Evolutionary conservation across 2,888 invertebrate genomes (phyloP).

Genomic region (Orchesellides sinensis): DNA sequence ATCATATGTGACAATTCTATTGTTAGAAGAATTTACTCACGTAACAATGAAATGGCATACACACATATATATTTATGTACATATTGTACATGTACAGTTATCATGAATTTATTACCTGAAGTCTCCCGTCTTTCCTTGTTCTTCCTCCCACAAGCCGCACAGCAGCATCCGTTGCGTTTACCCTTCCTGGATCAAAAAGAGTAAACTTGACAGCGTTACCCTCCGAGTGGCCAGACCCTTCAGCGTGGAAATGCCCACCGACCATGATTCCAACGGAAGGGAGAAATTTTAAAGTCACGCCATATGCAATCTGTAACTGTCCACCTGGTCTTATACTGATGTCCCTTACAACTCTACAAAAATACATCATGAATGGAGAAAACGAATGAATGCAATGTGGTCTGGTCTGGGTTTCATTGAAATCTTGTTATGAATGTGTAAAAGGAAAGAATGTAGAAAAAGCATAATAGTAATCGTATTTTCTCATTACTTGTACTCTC

Average conservation of each 20-base stretch:
- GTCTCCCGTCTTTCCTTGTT: constrained; percentile 89
- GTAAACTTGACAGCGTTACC: constrained; percentile 74
- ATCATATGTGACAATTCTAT: constrained; percentile 8
- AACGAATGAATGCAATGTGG: background rate
- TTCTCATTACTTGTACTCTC: constrained; percentile 83
- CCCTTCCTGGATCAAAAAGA: constrained; percentile 75
- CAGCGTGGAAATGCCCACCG: constrained; percentile 91
- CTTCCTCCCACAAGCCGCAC: constrained; percentile 90
- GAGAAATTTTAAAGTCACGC: constrained; percentile 91
- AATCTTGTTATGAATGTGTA: no score
- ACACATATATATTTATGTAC: background rate
- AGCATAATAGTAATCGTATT: background rate
- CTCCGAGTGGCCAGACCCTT: constrained; percentile 73
- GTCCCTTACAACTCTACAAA: constrained; percentile 87
- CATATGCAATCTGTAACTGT: constrained; percentile 90
- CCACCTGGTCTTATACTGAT: constrained; percentile 97
- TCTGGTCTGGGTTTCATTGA: no score
- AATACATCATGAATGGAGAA: background rate
- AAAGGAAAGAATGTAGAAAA: background rate
- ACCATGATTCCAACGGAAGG: constrained; percentile 97
- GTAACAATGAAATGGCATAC: background rate
- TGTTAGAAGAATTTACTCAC: background rate
- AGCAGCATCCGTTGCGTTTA: constrained; percentile 82
- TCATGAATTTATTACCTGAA: no score
- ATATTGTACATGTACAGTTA: constrained; percentile 17